phyloP scores from a whole-genome alignment of 2,797 vertebrate species.

The Callimico goeldii region DNA sequence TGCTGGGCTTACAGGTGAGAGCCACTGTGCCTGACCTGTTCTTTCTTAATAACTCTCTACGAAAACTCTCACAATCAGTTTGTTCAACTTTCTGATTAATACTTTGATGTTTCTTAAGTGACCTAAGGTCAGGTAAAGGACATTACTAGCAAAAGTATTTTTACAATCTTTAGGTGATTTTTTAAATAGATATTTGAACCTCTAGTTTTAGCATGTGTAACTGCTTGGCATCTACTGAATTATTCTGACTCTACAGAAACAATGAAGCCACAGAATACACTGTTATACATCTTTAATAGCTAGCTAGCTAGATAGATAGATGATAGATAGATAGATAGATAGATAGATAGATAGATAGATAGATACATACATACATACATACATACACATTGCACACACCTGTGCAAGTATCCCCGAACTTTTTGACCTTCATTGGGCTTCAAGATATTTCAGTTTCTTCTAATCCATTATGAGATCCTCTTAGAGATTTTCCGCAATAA shows the following conservation, averaged over 20 bases:
- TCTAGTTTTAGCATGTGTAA: neutral
- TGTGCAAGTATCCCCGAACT: neutral
- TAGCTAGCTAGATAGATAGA: too few species aligned
- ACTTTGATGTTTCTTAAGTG: neutral
- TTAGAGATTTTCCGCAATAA: neutral
- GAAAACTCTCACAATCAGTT: neutral
- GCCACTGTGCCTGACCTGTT: neutral
- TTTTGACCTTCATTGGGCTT: neutral
- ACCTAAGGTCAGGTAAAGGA: neutral
- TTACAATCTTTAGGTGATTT: neutral
- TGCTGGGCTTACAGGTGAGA: neutral
- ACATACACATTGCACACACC: neutral
- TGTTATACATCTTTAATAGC: neutral
- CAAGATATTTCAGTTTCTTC: neutral
- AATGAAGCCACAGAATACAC: neutral
- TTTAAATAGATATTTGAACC: neutral
- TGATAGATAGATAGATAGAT: too few species aligned
- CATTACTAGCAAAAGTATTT: neutral
- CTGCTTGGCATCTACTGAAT: neutral
- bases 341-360: too few species aligned
- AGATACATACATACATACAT: too few species aligned
- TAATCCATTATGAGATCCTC: neutral
- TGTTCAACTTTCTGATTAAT: neutral
- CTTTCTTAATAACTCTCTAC: neutral
- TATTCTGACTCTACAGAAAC: neutral